Evolutionary conservation across 1,140 invertebrate genomes (phyloP).

Genomic region (Macrocentrus cingulum): DNA sequence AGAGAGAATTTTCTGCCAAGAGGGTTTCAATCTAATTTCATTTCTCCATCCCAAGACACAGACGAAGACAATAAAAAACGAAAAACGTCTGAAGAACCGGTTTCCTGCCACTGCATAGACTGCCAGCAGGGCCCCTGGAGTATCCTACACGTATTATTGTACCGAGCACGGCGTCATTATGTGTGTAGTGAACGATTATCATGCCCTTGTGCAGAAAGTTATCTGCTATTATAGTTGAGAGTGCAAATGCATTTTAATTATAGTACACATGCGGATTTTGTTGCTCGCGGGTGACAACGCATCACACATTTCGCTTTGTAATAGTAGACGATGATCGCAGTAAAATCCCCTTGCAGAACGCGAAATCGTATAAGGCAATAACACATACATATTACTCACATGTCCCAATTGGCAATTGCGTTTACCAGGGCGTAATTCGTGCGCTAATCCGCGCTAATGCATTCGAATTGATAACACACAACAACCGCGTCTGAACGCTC

Average conservation of each 20-base stretch:
- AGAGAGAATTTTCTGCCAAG: not conserved
- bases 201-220: conserved; percentile 19
- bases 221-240: conserved; percentile 13
- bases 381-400: not conserved
- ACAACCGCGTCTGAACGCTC: not conserved
- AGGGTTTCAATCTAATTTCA: conserved; percentile 14
- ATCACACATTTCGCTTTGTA: too few relatives aligned
- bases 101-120: not conserved
- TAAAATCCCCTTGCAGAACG: not conserved
- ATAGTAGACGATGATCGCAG: too few relatives aligned
- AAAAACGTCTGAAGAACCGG: conserved; percentile 18
- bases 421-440: conserved; percentile 15
- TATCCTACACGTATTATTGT: conserved; percentile 1
- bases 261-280: not conserved
- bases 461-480: conserved; percentile 16
- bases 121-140: too few relatives aligned
- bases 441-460: conserved; percentile 16
- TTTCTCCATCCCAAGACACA: conserved; percentile 3
- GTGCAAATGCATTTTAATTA: conserved; percentile 22
- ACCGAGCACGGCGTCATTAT: conserved; percentile 17
- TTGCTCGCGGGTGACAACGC: too few relatives aligned
- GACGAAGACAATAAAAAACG: conserved; percentile 5
- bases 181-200: conserved; percentile 24
- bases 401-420: conserved; percentile 5
- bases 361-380: conserved; percentile 1